A percentile compares a stretch with the other conserved stretches of the same genome.
Evolutionary conservation across 2,888 invertebrate genomes (phyloP).

Genomic region (Parapristionchus giblindavisi): DNA sequence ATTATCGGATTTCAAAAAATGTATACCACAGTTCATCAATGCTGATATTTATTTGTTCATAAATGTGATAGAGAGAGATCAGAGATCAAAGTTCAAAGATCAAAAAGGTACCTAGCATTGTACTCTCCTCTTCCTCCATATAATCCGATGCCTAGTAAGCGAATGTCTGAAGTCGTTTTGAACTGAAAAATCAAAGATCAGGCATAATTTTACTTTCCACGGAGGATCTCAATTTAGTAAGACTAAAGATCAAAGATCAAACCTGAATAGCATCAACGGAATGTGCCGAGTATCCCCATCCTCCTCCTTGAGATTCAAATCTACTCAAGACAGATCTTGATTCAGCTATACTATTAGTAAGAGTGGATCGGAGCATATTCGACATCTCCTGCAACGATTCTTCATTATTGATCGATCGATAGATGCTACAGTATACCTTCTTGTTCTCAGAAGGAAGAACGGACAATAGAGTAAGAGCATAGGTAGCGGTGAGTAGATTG

Average conservation of each 20-base stretch:
- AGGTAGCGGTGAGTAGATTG: conserved; percentile 50
- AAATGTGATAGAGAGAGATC: neutral
- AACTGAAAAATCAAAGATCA: conserved; percentile 27
- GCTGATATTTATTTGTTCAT: neutral
- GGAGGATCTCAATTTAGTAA: neutral
- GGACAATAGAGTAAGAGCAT: conserved; percentile 39
- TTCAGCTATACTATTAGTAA: conserved; percentile 31
- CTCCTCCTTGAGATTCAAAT: conserved; percentile 83
- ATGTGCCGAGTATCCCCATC: conserved; percentile 97
- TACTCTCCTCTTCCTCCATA: conserved; percentile 97
- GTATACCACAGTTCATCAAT: neutral
- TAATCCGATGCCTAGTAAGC: conserved; percentile 89
- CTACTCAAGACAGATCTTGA: conserved; percentile 71
- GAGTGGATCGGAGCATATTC: neutral
- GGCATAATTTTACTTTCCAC: neutral
- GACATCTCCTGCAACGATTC: conserved; percentile 28
- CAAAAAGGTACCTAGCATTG: conserved; percentile 75
- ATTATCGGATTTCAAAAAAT: neutral
- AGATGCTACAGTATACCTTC: neutral
- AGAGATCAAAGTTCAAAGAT: too few species aligned
- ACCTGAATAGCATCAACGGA: conserved; percentile 95
- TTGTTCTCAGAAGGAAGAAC: conserved; percentile 2
- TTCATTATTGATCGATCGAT: neutral
- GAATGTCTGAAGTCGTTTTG: conserved; percentile 85
- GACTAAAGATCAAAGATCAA: conserved; percentile 44